phyloP scores from a whole-genome alignment of 2,888 invertebrate species.

The Osedax frankpressi region DNA sequence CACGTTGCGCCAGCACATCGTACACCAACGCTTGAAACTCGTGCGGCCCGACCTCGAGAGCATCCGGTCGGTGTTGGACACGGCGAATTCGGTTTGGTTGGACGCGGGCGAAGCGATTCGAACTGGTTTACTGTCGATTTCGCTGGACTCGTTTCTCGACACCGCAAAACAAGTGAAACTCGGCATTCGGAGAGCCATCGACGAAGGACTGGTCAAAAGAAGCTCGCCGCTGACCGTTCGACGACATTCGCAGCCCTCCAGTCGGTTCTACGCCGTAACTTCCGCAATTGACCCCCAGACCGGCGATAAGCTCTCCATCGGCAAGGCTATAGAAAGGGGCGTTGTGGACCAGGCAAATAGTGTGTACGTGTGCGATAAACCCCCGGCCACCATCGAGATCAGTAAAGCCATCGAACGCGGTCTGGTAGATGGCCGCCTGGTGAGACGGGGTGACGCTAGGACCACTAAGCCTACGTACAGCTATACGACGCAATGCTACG shows the following conservation, averaged over 20 bases:
- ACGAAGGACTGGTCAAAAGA: constrained; percentile 29
- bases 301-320: constrained; percentile 67
- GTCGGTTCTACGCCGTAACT: constrained; percentile 55
- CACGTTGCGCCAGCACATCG: not conserved
- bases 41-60: constrained; percentile 50
- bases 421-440: constrained; percentile 50
- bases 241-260: constrained; percentile 42
- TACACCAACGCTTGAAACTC: not conserved
- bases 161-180: constrained; percentile 57
- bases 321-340: constrained; percentile 57
- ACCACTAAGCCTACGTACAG: constrained; percentile 27
- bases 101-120: constrained; percentile 73
- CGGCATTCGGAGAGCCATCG: constrained; percentile 32
- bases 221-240: constrained; percentile 7
- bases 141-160: constrained; percentile 25
- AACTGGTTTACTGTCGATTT: constrained; percentile 48
- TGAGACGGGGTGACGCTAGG: constrained; percentile 26
- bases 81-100: constrained; percentile 66
- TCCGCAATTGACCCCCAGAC: constrained; percentile 75
- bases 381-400: constrained; percentile 59
- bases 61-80: constrained; percentile 62
- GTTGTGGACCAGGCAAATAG: constrained; percentile 54
- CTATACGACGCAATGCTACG: constrained; percentile 60
- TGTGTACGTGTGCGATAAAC: constrained; percentile 55
- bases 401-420: constrained; percentile 63